Evolutionary conservation across 1,140 invertebrate species (phyloP).

Genomic region (Cyrtorhinus lividipennis): DNA sequence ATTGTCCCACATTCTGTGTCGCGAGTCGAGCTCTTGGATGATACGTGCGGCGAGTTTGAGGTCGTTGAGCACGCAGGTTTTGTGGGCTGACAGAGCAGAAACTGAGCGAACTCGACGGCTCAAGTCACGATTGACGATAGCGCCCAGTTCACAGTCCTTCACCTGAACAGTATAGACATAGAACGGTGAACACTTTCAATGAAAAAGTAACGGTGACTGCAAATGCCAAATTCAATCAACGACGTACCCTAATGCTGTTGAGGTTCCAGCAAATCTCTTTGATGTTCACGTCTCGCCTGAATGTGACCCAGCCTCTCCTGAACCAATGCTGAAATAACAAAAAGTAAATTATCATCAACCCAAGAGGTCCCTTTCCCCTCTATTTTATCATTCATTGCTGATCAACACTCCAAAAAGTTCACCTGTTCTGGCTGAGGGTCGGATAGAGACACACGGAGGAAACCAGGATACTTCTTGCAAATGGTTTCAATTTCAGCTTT

Average conservation of each 20-base stretch:
- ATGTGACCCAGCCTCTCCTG: slow-evolving; percentile 95
- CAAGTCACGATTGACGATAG: slow-evolving; percentile 86
- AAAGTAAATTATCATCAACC: neutral
- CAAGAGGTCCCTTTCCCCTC: too few species aligned
- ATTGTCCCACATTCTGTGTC: slow-evolving; percentile 10
- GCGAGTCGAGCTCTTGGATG: slow-evolving; percentile 36
- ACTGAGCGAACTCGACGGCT: slow-evolving; percentile 82
- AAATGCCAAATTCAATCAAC: too few species aligned
- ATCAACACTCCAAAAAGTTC: neutral
- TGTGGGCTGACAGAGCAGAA: slow-evolving; percentile 83
- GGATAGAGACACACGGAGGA: slow-evolving; percentile 87
- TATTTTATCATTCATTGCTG: neutral
- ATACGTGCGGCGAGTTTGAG: slow-evolving; percentile 88
- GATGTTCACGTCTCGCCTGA: slow-evolving; percentile 91
- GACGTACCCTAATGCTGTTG: slow-evolving; percentile 79
- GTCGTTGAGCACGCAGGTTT: slow-evolving; percentile 74
- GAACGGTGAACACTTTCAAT: neutral
- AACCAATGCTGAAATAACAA: slow-evolving; percentile 59
- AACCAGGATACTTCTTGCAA: slow-evolving; percentile 89
- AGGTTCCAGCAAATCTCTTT: slow-evolving; percentile 99
- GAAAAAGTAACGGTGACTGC: too few species aligned
- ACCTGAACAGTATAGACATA: slow-evolving; percentile 37
- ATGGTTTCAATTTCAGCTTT: slow-evolving; percentile 94
- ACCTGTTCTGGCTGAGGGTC: slow-evolving; percentile 80
- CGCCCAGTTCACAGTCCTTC: slow-evolving; percentile 82